Percentiles rank a stretch among this genome's conserved stretches.
Evolutionary conservation across 2,888 invertebrate species (phyloP).

Genomic region (Trissolcus brochymenae): DNA sequence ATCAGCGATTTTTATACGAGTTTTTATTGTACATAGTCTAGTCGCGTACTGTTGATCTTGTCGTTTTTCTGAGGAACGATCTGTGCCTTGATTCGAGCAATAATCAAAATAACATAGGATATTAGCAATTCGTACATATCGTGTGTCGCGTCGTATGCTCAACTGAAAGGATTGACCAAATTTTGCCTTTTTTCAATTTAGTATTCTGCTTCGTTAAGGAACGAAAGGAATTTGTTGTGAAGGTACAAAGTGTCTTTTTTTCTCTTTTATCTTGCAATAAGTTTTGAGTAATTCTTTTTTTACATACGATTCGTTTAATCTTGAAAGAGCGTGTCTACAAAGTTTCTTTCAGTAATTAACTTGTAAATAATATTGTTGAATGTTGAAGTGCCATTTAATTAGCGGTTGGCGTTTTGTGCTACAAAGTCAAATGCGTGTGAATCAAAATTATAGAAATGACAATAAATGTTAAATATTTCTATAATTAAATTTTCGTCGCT

Average conservation of each 20-base stretch:
- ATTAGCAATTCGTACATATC: conserved; percentile 4
- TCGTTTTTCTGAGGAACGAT: not conserved
- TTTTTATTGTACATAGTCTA: conserved; percentile 8
- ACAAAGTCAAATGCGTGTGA: too few species aligned
- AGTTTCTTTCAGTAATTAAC: too few species aligned
- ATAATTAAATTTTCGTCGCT: too few species aligned
- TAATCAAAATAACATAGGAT: conserved; percentile 26
- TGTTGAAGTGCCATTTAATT: conserved; percentile 18
- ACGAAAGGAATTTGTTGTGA: too few species aligned
- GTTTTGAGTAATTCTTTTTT: too few species aligned
- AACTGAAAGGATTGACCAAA: too few species aligned
- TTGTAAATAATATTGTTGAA: conserved; percentile 15
- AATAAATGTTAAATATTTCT: too few species aligned
- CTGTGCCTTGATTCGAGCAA: conserved; percentile 43
- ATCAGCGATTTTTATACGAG: conserved; percentile 3
- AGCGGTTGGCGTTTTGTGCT: not conserved
- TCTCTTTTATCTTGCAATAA: too few species aligned
- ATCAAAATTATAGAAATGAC: not conserved
- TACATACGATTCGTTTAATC: too few species aligned
- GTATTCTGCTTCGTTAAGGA: not conserved
- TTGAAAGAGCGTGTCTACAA: not conserved
- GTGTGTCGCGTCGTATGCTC: not conserved
- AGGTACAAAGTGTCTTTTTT: too few species aligned
- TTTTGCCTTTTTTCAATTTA: too few species aligned
- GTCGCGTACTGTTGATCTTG: not conserved